Base-by-base conservation (phyloP, 2,888 invertebrate genomes). In the Parthenolecanium corni region DNA sequence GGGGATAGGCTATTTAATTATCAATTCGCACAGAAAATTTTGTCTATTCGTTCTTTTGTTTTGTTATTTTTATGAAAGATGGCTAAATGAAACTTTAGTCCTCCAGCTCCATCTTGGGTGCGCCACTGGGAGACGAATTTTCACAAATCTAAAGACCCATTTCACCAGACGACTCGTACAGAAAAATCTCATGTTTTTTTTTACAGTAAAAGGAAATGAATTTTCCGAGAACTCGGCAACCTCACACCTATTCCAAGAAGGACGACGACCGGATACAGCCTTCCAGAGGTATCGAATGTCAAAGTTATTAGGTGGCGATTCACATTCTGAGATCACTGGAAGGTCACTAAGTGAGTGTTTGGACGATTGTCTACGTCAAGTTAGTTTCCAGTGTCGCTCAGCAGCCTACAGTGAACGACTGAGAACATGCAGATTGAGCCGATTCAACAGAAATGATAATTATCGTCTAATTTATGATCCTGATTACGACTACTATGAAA, bases 401-500 rank as follows among this genome's bases (percentile, higher is more conserved):
- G 89, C 89, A 0, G 88, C 89, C 66, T 91, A 90, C 74, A 89
- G 89, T 69, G 89, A 90, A 72, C 80, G 89, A 23, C 88, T 85
- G 71, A 80, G 87, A 70, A 88, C 86, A 52, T 91, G 91, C 72
- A 79, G 89, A 40, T 79, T 91, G 67, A 89, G 89, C 72, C 80
- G 89, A 70, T 90, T 85, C 75, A 89, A 89, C 75, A 87, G 89
- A 75, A 82, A 86, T 70, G 88, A 90, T 72, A 89, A 89, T 47
- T 87, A 89, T 81, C 79, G 90, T 66, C 83, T 91, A 62, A 85
- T 90, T 67, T 90, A 90, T 72, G 91, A 92, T 73, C 88, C 89
- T 2, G 90, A 90, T 74, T 91, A 89, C 73, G 91, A 92, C 76
- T 92, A 91, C 75, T 92, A 91, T 71, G 91, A 92, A 76, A 90